Evolutionary conservation across 2,113 vertebrate genomes (phyloP), one percentile per base, ranked within the genome.

Genomic region (Felis chaus): DNA sequence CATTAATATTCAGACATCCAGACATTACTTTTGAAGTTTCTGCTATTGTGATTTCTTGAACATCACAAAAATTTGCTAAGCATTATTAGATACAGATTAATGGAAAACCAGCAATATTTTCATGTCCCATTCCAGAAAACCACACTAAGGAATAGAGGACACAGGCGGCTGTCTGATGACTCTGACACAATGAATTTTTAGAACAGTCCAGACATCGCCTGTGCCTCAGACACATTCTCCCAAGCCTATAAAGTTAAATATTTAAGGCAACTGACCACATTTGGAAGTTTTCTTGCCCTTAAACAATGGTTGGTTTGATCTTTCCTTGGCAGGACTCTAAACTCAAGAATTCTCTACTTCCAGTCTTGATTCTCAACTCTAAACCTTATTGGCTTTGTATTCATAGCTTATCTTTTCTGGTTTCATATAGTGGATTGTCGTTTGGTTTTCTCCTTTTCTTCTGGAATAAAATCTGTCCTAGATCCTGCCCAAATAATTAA

Each of bases 11-110:
- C 15, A 95, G 25, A 13, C 23, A 92, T 12, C 4, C 89, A 50
- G 6, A 27, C 50, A 89, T 71, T 87, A 65, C 14, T 89, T 87
- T 69, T 78, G 57, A 94, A 84, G 14, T 31, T 48, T 81, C 39
- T 96, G 33, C 33, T 88, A 23, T 7, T 71, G 31, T 45, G 63
- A 29, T 91, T 94, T 95, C 7, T 89, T 90, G 39, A 95, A 89
- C 18, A 36, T 95, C 31, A 81, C 25, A 16, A 65, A 69, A 96
- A 41, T 76, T 69, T 82, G 12, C 65, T 65, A 80, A 94, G 6
- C 55, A 61, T 31, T 82, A 82, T 83, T 89, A 83, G n/a, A 73
- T 57, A 65, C 55, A 7, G 84, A 71, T 65, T 73, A 83, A 90
- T 18, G 48, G 27, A 3, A 7, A 66, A 66, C 11, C 15, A 80